Conservation (phyloP, 2,888 invertebrate species). For the Thera obeliscata region DNA sequence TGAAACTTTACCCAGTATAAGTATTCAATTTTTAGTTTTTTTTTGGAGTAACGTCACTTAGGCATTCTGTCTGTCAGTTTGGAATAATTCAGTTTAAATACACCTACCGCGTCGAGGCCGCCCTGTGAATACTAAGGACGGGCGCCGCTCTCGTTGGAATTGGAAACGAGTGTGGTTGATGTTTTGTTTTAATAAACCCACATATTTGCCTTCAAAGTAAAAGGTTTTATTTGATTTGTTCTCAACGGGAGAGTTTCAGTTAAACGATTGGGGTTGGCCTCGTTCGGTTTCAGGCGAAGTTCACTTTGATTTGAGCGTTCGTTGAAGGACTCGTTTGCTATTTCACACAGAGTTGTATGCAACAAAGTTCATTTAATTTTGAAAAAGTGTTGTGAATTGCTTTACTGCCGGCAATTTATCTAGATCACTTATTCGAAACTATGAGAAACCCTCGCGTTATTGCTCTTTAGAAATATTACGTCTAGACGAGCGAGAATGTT, state of each 20-base stretch:
- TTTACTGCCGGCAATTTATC: conserved; percentile 34
- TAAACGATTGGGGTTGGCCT: conserved; percentile 40
- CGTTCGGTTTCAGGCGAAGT: conserved; percentile 31
- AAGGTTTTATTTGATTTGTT: conserved; percentile 74
- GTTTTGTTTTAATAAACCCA: conserved; percentile 79
- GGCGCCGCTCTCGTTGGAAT: conserved; percentile 67
- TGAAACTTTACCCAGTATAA: conserved; percentile 63
- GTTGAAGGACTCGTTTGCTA: conserved; percentile 19
- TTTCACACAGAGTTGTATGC: background rate
- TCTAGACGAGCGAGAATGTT: conserved; percentile 79
- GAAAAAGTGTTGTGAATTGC: conserved; percentile 22
- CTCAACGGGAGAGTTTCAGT: conserved; percentile 40
- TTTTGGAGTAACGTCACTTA: conserved; percentile 63
- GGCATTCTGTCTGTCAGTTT: conserved; percentile 76
- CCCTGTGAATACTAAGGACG: conserved; percentile 71
- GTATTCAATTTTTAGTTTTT: conserved; percentile 67
- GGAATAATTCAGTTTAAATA: conserved; percentile 81
- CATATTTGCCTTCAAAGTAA: conserved; percentile 73
- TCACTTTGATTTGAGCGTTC: conserved; percentile 36
- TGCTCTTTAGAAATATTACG: conserved; percentile 74
- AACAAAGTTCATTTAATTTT: background rate
- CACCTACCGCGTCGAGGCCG: conserved; percentile 72
- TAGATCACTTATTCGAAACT: conserved; percentile 49
- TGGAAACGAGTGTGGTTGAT: conserved; percentile 72
- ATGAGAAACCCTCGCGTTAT: conserved; percentile 63